These are phyloP conservation scores for Batillaria attramentaria DNA, from an alignment of 1,140 invertebrate genomes.

Conservation along the genomic window DNA sequence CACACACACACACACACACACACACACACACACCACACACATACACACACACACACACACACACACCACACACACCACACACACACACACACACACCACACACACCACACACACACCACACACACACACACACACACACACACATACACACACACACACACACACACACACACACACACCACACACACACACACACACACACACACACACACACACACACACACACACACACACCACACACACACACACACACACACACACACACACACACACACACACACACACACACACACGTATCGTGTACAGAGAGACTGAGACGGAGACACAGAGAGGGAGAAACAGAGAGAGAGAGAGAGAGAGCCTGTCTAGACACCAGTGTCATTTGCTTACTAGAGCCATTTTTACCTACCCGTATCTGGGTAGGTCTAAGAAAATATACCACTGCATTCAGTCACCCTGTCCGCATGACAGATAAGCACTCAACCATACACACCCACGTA, in stretches of 20 bases:
- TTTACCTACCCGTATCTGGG: too few relatives aligned
- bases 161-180: constrained; percentile 1
- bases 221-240: background rate
- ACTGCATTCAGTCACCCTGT: too few relatives aligned
- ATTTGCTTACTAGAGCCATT: too few relatives aligned
- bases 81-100: constrained; percentile 15
- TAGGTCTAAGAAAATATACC: too few relatives aligned
- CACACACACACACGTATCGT: background rate
- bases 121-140: constrained; percentile 15
- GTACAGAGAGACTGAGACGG: background rate
- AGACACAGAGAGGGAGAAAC: background rate
- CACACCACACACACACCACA: constrained; percentile 17
- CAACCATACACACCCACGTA: too few relatives aligned
- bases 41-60: background rate
- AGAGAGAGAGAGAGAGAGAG: too few relatives aligned
- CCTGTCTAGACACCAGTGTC: too few relatives aligned
- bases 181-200: background rate
- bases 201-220: background rate
- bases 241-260: background rate
- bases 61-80: constrained; percentile 19
- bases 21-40: background rate
- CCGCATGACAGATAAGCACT: too few relatives aligned
- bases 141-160: constrained; percentile 21
- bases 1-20: constrained; percentile 13
- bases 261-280: background rate